Base-by-base conservation (phyloP, 2,797 vertebrate genomes). In the Mastacembelus armatus region DNA sequence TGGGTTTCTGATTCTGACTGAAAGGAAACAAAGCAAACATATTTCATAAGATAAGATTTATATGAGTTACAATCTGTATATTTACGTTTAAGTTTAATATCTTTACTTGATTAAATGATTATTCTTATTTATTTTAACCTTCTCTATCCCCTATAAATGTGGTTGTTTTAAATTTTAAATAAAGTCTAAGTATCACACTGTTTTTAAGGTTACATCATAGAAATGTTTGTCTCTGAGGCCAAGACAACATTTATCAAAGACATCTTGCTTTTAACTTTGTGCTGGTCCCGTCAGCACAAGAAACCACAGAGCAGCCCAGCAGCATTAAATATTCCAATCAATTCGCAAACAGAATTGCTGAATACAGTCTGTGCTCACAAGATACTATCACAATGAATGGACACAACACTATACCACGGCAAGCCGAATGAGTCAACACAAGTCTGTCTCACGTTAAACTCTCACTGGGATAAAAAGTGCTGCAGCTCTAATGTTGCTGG, bases 381-480 rank as follows among this genome's bases (percentile, higher is more conserved):
- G 9, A 51, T 54, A 36, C 26, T 2, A 10, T 58, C 72, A 51
- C 78, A 88, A 82, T 64, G 83, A 88, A 68, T 42, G 55, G 71
- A 66, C 54, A 39, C 66, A 49, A 24, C 58, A 44, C 36, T 61
- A 63, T 69, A 77, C 78, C 66, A 21, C 56, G 61, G 42, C 80
- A 38, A 51, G 59, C 44, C 1, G 22, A 59, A 44, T 62, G 56
- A 85, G 66, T 84, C 78, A 84, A 83, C 77, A 59, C 70, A 61
- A 43, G 59, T 72, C 48, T 51, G 54, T 55, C 69, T 72, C 60
- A 43, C 24, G 51, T 74, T 83, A 68, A 67, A 78, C 73, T 84
- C 67, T 76, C 71, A 40, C 38, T 42, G 54, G 65, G 43, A 59
- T 60, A 54, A 70, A 75, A 75, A 64, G 39, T 24, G 2, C 16